phyloP scores from a whole-genome alignment of 2,113 vertebrate genomes.

The Condylura cristata region DNA sequence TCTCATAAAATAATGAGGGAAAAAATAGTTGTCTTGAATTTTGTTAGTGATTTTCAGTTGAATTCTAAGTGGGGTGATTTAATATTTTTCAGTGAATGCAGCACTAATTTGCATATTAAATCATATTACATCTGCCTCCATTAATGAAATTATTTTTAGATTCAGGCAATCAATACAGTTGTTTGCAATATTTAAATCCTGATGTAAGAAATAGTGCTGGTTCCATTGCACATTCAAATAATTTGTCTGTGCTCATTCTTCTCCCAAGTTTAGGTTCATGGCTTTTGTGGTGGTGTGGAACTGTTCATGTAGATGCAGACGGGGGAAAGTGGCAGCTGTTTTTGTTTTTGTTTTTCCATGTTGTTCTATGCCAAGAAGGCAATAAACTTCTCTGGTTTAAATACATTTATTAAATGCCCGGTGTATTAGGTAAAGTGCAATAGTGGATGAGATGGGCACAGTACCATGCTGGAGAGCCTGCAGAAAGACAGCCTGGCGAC shows the following conservation, averaged over 20 bases:
- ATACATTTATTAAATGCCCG: background rate
- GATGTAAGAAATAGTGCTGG: background rate
- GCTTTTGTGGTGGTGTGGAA: background rate
- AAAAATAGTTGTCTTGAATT: slow-evolving; percentile 39
- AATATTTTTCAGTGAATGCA: slow-evolving; percentile 51
- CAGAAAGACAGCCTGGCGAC: slow-evolving; percentile 34
- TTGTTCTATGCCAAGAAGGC: background rate
- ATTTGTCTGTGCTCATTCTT: background rate
- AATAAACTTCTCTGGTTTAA: slow-evolving; percentile 47
- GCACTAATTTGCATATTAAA: slow-evolving; percentile 60
- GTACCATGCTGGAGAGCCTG: background rate
- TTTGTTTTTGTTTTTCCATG: background rate
- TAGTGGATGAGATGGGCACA: background rate
- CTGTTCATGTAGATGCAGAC: background rate
- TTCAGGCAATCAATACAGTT: slow-evolving; percentile 22
- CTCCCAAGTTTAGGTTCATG: background rate
- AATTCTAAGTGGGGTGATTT: slow-evolving; percentile 38
- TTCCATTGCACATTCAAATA: background rate
- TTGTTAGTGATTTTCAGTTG: slow-evolving; percentile 50
- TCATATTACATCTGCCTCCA: slow-evolving; percentile 56
- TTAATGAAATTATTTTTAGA: slow-evolving; percentile 72
- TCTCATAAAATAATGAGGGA: slow-evolving; percentile 49
- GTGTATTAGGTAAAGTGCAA: background rate
- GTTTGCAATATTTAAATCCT: slow-evolving; percentile 49
- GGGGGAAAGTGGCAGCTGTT: background rate